Conservation (phyloP, 1,140 invertebrate genomes). For the Proales similis region DNA sequence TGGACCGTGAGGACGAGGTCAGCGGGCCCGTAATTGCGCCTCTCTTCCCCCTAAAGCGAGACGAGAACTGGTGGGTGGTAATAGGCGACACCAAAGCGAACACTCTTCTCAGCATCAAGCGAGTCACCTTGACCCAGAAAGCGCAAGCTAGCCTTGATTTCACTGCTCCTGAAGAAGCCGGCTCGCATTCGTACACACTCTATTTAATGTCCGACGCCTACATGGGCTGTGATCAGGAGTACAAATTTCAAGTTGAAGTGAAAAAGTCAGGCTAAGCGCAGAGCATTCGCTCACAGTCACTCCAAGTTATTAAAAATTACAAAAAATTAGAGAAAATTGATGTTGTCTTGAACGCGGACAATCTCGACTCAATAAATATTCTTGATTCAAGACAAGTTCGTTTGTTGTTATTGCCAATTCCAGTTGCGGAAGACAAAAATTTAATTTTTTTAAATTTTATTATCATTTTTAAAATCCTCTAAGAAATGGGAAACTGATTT, state of each 20-base stretch:
- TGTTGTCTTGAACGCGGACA: too few relatives aligned
- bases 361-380: too few relatives aligned
- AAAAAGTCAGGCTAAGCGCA: not conserved
- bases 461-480: too few relatives aligned
- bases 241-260: conserved; percentile 60
- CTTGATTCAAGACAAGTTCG: too few relatives aligned
- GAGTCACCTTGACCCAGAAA: conserved; percentile 82
- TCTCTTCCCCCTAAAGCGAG: conserved; percentile 93
- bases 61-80: conserved; percentile 99
- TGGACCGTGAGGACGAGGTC: conserved; percentile 95
- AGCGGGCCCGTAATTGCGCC: conserved; percentile 88
- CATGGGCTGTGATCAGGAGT: conserved; percentile 94
- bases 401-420: too few relatives aligned
- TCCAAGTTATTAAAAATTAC: too few relatives aligned
- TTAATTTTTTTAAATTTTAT: too few relatives aligned
- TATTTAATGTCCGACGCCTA: conserved; percentile 99
- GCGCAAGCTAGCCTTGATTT: conserved; percentile 91
- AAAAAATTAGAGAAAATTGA: too few relatives aligned
- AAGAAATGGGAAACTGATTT: too few relatives aligned
- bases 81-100: conserved; percentile 91
- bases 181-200: conserved; percentile 77
- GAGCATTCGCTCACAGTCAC: not conserved
- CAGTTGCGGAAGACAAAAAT: too few relatives aligned
- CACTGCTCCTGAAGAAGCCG: conserved; percentile 69
- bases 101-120: conserved; percentile 88